Evolutionary conservation across 2,113 vertebrate genomes (phyloP), one percentile per base, ranked within the genome.

Genomic region (Motacilla tschutschensis): DNA sequence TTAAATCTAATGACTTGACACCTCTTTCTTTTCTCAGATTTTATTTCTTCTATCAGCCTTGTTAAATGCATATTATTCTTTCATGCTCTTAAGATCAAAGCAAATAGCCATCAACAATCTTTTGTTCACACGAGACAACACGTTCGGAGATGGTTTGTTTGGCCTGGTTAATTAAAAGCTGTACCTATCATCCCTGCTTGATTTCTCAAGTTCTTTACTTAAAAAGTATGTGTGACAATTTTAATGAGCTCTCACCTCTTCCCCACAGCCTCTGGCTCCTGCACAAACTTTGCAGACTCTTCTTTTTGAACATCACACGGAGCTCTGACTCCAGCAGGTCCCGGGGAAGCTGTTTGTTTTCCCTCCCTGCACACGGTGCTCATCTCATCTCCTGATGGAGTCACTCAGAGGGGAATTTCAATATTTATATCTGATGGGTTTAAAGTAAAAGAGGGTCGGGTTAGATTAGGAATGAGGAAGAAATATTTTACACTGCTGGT

Each of bases 131-230:
- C 5, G 73, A 91, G 92, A 76, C 91, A 87, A 92, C 77, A 70
- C 55, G 14, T 48, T 44, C 9, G 0, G 89, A 83, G 83, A 29
- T 53, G 80, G 53, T 91, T 94, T 94, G 90, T 91, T 95, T 94
- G 88, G 84, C 86, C 90, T 84, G 90, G 35, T 91, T 95, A 95
- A 95, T 95, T 95, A 95, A 94, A 95, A 92, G 83, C 81, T 63
- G 40, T 10, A 92, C 48, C 84, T 88, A 78, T 82, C 71, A 85
- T 79, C 85, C 81, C 91, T 74, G 91, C 89, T 83, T 86, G 88
- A 90, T 93, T 95, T 95, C 89, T 90, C 86, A 44, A 74, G 84
- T 87, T 85, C 91, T 93, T 87, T 67, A 54, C 72, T 86, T 92
- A 65, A 90, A 94, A 92, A 83, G 62, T 79, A 73, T 83, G 90